Evolutionary conservation across 2,888 invertebrate species (phyloP), one percentile per base, ranked within the genome.

Genomic region (Crossocerus cetratus): DNA sequence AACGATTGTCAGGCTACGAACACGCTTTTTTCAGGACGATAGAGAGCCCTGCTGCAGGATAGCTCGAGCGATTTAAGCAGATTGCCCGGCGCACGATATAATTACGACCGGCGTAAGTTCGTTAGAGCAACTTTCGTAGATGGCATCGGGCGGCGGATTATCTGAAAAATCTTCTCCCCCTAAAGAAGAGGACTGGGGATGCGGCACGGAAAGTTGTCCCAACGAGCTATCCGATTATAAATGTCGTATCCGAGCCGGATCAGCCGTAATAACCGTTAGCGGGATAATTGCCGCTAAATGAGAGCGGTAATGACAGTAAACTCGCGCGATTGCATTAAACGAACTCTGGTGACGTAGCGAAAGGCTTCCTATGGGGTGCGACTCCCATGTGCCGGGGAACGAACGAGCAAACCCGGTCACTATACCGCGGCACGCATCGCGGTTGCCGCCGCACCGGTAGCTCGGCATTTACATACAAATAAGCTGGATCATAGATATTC

Each of bases 401-500:
- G 32, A 8, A 11, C 32, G 32, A 32, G 32, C 32, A 11, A 32
- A 3, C 5, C 32, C 32, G 32, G 32, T 11, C 32, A 32, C 32
- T 11, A 11, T 8, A 32, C 42, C n/a, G 54, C 57, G 56, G 65
- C 69, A 32, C 23, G 21, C 45, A 22, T 72, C 74, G 43, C 57
- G 72, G 67, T 64, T 65, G 63, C 74, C 70, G 72, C 60, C 74
- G 72, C 70, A 72, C 60, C 74, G 72, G 74, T 69, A 72, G 76
- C 70, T 75, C 76, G 76, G 73, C 84, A 85, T 86, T 86, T 86
- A 85, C 86, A 84, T 86, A 83, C 85, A 85, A 86, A 86, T 85
- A 84, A 86, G 79, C 81, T 76, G 68, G 56, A 74, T 71, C 77
- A 81, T 80, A 83, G 83, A 83, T 86, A 84, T 80, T 75, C 78